phyloP scores from a whole-genome alignment of 1,140 invertebrate species.

The Drosophila pallidifrons region DNA sequence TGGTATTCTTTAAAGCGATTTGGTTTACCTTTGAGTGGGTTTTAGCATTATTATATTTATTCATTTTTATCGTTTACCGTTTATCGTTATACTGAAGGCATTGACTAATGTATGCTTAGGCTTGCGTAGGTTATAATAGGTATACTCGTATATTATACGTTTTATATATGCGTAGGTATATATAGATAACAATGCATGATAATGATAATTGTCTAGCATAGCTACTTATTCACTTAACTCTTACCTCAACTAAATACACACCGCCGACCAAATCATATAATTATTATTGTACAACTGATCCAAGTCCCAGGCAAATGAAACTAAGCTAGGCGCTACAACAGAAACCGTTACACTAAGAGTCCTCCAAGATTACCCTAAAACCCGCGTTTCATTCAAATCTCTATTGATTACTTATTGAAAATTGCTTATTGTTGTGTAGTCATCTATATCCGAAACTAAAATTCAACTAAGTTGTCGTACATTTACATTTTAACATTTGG shows the following conservation, averaged over 20 bases:
- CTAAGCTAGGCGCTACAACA: conserved; percentile 74
- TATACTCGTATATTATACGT: conserved; percentile 34
- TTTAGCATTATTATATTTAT: conserved; percentile 20
- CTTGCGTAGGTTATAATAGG: conserved; percentile 32
- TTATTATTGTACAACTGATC: conserved; percentile 30
- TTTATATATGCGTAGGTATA: background rate
- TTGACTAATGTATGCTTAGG: conserved; percentile 36
- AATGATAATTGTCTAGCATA: conserved; percentile 66
- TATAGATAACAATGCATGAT: conserved; percentile 62
- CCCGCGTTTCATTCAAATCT: conserved; percentile 64
- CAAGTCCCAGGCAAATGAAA: conserved; percentile 59
- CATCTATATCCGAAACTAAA: conserved; percentile 65
- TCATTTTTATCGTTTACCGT: conserved; percentile 5
- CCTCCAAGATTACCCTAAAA: conserved; percentile 70
- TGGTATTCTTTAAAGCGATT: conserved; percentile 75
- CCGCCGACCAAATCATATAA: conserved; percentile 31
- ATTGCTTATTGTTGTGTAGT: conserved; percentile 70
- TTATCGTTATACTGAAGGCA: conserved; percentile 27
- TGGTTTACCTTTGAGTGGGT: conserved; percentile 50
- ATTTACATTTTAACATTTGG: conserved; percentile 52
- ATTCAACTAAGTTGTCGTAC: conserved; percentile 65
- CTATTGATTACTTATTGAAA: conserved; percentile 53
- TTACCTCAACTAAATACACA: conserved; percentile 30
- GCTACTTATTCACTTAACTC: conserved; percentile 52
- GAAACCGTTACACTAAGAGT: conserved; percentile 82